phyloP scores from a whole-genome alignment of 1,140 invertebrate species.

The Papilio aristodemus region DNA sequence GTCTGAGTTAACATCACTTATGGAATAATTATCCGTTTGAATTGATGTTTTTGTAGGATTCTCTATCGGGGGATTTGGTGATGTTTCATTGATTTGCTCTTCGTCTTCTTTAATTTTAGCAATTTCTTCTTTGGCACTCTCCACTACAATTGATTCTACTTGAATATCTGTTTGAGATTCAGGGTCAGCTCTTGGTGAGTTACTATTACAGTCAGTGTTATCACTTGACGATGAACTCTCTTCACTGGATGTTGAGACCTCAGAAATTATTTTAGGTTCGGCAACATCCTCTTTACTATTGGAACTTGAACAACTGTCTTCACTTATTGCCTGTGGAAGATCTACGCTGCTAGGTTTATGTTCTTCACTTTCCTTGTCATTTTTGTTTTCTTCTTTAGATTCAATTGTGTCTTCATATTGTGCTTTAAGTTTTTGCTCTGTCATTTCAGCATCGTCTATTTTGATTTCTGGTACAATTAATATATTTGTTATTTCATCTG shows the following conservation, averaged over 20 bases:
- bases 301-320: constrained; percentile 62
- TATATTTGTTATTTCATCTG: constrained; percentile 41
- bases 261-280: constrained; percentile 58
- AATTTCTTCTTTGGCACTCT: constrained; percentile 39
- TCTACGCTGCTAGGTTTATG: constrained; percentile 36
- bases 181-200: constrained; percentile 61
- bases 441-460: constrained; percentile 72
- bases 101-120: constrained; percentile 37
- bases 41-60: constrained; percentile 39
- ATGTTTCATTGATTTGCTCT: constrained; percentile 31
- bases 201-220: constrained; percentile 73
- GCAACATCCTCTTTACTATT: constrained; percentile 57
- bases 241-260: constrained; percentile 68
- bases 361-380: constrained; percentile 43
- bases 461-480: constrained; percentile 69
- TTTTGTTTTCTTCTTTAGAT: constrained; percentile 37
- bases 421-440: constrained; percentile 58
- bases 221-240: constrained; percentile 75
- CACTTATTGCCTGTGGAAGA: constrained; percentile 42
- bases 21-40: constrained; percentile 69
- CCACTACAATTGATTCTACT: constrained; percentile 48
- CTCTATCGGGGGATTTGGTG: constrained; percentile 25
- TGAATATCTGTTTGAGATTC: constrained; percentile 51
- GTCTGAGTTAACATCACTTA: constrained; percentile 71
- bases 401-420: constrained; percentile 42